Evolutionary conservation across 2,797 vertebrate genomes (phyloP).

Genomic region (Pempheris klunzingeri): DNA sequence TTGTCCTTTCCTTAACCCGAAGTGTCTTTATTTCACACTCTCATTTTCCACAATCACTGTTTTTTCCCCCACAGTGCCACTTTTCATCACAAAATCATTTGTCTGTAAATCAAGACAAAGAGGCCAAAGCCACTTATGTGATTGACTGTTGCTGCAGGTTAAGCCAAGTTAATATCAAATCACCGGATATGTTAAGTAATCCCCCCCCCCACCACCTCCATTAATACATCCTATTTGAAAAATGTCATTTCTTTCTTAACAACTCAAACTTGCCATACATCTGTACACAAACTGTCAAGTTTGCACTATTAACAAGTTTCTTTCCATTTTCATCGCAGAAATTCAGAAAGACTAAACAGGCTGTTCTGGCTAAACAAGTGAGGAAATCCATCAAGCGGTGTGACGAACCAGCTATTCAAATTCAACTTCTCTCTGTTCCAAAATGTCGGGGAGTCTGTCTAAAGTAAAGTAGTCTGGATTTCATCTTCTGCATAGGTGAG

Average conservation of each 20-base stretch:
- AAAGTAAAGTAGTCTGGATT: constrained; percentile 72
- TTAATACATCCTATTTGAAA: constrained; percentile 3
- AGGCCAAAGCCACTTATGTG: not conserved
- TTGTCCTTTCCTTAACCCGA: not conserved
- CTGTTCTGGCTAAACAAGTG: constrained; percentile 50
- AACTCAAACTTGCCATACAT: not conserved
- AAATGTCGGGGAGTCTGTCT: constrained; percentile 43
- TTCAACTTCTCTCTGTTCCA: constrained; percentile 20
- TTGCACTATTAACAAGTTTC: constrained; percentile 15
- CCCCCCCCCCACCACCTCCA: not conserved
- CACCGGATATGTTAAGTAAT: not conserved
- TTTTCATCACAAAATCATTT: not conserved
- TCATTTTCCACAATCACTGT: not conserved
- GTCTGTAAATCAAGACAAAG: not conserved
- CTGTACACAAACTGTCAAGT: not conserved
- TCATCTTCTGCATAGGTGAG: constrained; percentile 59
- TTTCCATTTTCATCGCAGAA: constrained; percentile 24
- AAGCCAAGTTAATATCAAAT: not conserved
- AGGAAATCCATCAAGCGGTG: constrained; percentile 37
- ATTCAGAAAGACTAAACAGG: constrained; percentile 50
- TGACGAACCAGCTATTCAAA: constrained; percentile 27
- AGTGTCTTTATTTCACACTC: not conserved
- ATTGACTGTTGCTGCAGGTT: not conserved
- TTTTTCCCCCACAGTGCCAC: not conserved
- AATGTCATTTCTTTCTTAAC: not conserved